A percentile compares a stretch with the other conserved stretches of the same genome.
Evolutionary conservation across 2,888 invertebrate species (phyloP).

Genomic region (Lasiommata megera): DNA sequence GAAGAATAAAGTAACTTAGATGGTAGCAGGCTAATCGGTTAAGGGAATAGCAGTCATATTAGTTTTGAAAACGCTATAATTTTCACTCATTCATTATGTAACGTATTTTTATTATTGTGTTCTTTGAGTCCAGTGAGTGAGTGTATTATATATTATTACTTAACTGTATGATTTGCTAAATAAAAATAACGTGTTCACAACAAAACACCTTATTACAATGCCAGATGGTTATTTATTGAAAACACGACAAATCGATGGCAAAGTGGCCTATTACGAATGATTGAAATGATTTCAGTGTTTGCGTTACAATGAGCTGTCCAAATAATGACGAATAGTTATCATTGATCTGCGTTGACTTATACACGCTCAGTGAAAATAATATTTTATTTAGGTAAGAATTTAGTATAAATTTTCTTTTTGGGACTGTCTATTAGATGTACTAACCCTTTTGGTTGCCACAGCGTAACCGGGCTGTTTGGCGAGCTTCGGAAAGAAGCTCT

Average conservation of each 20-base stretch:
- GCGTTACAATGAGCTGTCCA: slow-evolving; percentile 24
- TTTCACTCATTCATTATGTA: not conserved
- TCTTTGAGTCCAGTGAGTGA: not conserved
- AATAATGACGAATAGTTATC: slow-evolving; percentile 26
- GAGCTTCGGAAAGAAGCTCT: too few species aligned
- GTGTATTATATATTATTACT: not conserved
- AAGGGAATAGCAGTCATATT: too few species aligned
- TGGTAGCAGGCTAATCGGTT: too few species aligned
- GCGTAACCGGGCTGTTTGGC: too few species aligned
- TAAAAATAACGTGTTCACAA: not conserved
- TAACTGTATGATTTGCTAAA: slow-evolving; percentile 6
- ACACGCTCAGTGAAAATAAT: slow-evolving; percentile 9
- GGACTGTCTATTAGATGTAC: too few species aligned
- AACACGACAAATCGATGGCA: not conserved
- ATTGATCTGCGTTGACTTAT: not conserved
- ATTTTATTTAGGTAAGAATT: not conserved
- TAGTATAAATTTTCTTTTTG: not conserved
- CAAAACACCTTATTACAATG: slow-evolving; percentile 5
- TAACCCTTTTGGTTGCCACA: too few species aligned
- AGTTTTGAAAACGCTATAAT: too few species aligned
- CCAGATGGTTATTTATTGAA: not conserved
- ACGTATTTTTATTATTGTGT: not conserved
- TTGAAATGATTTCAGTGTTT: slow-evolving; percentile 28
- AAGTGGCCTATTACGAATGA: slow-evolving; percentile 23
- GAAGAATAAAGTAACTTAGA: too few species aligned